A percentile compares a stretch with the other conserved stretches of the same genome.
Evolutionary conservation across 2,113 vertebrate genomes (phyloP).

Genomic region (Glaucomys volans): DNA sequence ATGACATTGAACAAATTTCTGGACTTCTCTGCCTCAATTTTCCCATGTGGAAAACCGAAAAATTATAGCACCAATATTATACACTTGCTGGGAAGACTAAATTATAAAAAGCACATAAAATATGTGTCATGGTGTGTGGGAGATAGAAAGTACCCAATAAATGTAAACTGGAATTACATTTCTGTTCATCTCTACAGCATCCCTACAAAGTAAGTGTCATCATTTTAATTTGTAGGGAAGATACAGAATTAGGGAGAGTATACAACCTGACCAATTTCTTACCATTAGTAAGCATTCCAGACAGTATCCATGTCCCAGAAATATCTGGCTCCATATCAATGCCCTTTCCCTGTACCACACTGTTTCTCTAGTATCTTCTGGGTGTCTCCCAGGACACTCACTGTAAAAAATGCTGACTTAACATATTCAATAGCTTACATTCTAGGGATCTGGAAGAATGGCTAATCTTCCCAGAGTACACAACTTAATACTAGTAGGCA

Average conservation of each 20-base stretch:
- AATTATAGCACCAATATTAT: neutral
- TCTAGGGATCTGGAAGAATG: neutral
- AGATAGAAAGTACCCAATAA: neutral
- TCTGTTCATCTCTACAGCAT: neutral
- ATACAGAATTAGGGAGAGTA: neutral
- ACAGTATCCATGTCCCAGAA: neutral
- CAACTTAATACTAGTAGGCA: neutral
- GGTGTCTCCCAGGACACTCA: neutral
- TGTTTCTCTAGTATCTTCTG: neutral
- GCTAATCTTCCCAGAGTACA: neutral
- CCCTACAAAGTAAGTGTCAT: neutral
- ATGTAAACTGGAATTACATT: neutral
- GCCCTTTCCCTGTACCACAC: neutral
- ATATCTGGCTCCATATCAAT: neutral
- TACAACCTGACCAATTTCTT: neutral
- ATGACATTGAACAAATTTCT: neutral
- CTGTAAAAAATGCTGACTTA: neutral
- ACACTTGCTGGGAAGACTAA: neutral
- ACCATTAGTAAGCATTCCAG: neutral
- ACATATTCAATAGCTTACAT: neutral
- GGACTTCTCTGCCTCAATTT: slow-evolving; percentile 21
- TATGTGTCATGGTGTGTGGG: neutral
- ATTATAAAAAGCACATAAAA: neutral
- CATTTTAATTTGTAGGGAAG: neutral
- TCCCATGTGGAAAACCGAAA: neutral